These are phyloP conservation scores for Anastatus disparis DNA, from an alignment of 1,140 invertebrate species.

Conservation along the genomic window DNA sequence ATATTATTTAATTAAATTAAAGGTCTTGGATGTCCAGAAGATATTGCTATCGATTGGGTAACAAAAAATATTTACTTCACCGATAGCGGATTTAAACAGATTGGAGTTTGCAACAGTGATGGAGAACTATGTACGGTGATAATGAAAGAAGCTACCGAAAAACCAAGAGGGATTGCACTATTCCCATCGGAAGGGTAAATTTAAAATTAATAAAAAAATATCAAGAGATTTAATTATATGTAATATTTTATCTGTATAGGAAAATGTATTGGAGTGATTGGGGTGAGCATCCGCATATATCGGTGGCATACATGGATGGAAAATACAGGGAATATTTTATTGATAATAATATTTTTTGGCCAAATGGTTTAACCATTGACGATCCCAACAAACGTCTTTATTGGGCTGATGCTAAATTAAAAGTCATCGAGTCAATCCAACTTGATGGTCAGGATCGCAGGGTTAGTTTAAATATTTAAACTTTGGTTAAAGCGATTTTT, in stretches of 20 bases:
- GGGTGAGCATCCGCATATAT: slow-evolving; percentile 79
- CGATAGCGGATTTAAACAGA: slow-evolving; percentile 75
- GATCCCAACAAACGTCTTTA: slow-evolving; percentile 81
- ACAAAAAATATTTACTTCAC: slow-evolving; percentile 85
- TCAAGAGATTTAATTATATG: slow-evolving; percentile 19
- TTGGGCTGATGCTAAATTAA: slow-evolving; percentile 81
- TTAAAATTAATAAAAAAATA: background rate
- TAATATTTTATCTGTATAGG: slow-evolving; percentile 55
- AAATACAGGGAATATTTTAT: slow-evolving; percentile 65
- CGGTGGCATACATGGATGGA: slow-evolving; percentile 88
- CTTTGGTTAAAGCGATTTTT: too few species aligned
- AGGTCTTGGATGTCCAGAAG: slow-evolving; percentile 79
- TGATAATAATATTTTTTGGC: slow-evolving; percentile 78
- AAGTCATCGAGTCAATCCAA: slow-evolving; percentile 79
- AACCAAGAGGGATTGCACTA: slow-evolving; percentile 73
- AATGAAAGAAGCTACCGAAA: slow-evolving; percentile 68
- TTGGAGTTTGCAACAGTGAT: slow-evolving; percentile 78
- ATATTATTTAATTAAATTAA: slow-evolving; percentile 38
- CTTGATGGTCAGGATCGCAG: slow-evolving; percentile 78
- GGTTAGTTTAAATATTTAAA: slow-evolving; percentile 47
- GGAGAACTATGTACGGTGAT: slow-evolving; percentile 74
- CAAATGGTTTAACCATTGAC: slow-evolving; percentile 91
- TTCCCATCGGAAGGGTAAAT: slow-evolving; percentile 71
- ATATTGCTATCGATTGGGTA: slow-evolving; percentile 84
- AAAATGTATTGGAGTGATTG: slow-evolving; percentile 90